phyloP scores from a whole-genome alignment of 2,888 invertebrate genomes.

The Aspidiotus rigidus region DNA sequence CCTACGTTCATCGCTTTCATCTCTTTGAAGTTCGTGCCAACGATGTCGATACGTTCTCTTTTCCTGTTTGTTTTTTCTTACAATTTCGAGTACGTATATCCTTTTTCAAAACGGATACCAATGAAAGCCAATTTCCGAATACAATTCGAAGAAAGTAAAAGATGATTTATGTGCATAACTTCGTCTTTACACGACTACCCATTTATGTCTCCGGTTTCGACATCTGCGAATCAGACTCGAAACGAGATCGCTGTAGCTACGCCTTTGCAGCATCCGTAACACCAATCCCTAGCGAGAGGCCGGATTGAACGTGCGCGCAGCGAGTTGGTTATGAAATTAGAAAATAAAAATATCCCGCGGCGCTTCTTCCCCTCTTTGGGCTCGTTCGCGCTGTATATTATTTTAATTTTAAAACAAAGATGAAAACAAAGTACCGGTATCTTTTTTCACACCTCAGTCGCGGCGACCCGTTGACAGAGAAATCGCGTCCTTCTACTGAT shows the following conservation, averaged over 20 bases:
- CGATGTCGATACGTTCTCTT: no score
- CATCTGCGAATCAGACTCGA: not conserved
- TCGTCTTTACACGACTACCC: not conserved
- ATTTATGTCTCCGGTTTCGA: not conserved
- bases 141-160: not conserved
- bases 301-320: constrained; percentile 16
- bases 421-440: constrained; percentile 25
- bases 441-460: constrained; percentile 33
- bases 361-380: not conserved
- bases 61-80: no score
- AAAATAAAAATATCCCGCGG: constrained; percentile 1
- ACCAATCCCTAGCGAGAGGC: constrained; percentile 10
- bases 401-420: constrained; percentile 29
- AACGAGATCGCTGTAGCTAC: not conserved
- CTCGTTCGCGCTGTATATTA: not conserved
- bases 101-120: not conserved
- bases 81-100: no score
- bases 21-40: no score
- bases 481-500: constrained; percentile 31
- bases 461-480: constrained; percentile 29
- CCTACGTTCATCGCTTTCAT: no score
- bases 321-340: not conserved
- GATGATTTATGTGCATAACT: not conserved
- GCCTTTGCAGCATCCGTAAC: constrained; percentile 5
- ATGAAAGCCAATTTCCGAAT: not conserved